Evolutionary conservation across 2,797 vertebrate genomes (phyloP).

Genomic region (Peromyscus attwateri): DNA sequence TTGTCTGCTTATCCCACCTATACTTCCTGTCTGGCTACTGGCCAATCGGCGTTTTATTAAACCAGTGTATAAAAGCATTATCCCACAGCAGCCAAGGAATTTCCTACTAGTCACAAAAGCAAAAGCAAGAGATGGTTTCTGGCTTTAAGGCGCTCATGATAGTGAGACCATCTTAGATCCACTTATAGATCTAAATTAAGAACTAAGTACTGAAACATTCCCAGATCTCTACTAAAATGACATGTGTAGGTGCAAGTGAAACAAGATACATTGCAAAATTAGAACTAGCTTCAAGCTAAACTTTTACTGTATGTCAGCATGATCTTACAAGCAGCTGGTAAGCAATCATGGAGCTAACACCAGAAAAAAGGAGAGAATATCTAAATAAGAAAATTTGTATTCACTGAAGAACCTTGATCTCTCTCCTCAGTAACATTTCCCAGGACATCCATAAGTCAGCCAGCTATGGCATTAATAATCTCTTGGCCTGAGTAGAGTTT

Average conservation of each 20-base stretch:
- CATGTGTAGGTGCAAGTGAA: background rate
- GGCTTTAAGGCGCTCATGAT: too few relatives aligned
- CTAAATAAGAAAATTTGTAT: background rate
- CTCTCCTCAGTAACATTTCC: background rate
- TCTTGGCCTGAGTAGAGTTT: background rate
- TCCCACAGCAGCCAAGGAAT: background rate
- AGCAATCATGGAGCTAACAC: background rate
- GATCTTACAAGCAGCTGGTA: background rate
- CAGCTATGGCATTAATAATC: fast-evolving
- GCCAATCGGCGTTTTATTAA: too few relatives aligned
- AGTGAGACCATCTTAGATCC: background rate
- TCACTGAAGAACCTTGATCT: background rate
- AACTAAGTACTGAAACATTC: background rate
- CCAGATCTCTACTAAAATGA: background rate
- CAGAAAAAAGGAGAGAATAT: background rate
- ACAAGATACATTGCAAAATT: background rate
- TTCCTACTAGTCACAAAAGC: background rate
- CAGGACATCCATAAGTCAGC: background rate
- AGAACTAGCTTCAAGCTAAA: background rate
- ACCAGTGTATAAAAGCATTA: too few relatives aligned
- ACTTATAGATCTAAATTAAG: background rate
- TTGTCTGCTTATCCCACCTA: too few relatives aligned
- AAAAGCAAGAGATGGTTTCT: background rate
- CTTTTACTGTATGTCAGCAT: background rate
- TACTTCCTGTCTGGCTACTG: too few relatives aligned